Conservation (phyloP, 2,113 vertebrate species). For the Condylura cristata region DNA sequence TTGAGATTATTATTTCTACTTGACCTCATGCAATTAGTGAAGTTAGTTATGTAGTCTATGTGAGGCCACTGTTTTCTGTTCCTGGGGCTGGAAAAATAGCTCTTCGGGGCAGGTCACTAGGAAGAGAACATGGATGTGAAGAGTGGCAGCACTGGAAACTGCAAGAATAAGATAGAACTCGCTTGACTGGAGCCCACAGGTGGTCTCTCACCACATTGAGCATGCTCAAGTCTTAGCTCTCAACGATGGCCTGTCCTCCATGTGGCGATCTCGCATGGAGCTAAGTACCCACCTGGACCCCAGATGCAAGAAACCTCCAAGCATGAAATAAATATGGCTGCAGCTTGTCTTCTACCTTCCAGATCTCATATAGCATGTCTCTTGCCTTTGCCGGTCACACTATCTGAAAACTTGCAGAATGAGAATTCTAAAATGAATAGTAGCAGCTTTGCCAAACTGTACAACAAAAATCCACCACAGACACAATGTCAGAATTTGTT, state of each 20-base stretch:
- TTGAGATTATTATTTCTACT: not conserved
- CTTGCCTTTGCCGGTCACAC: no score
- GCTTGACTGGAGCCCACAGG: not conserved
- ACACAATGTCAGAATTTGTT: not conserved
- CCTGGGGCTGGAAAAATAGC: not conserved
- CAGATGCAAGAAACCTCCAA: not conserved
- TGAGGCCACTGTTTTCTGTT: not conserved
- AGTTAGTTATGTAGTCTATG: accelerated
- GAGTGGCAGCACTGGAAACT: not conserved
- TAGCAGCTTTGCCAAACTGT: not conserved
- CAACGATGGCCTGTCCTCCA: accelerated
- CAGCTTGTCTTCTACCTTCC: not conserved
- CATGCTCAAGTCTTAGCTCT: not conserved
- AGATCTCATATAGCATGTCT: not conserved
- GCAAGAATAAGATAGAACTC: not conserved
- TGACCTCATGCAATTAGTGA: not conserved
- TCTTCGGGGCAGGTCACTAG: not conserved
- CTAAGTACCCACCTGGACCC: no score
- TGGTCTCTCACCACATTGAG: no score
- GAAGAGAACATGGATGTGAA: not conserved
- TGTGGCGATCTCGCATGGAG: not conserved
- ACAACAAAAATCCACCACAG: not conserved
- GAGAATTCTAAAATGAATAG: not conserved
- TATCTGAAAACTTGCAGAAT: not conserved
- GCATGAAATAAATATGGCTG: not conserved